phyloP scores from a whole-genome alignment of 2,888 invertebrate genomes.

The Drosophila birchii region DNA sequence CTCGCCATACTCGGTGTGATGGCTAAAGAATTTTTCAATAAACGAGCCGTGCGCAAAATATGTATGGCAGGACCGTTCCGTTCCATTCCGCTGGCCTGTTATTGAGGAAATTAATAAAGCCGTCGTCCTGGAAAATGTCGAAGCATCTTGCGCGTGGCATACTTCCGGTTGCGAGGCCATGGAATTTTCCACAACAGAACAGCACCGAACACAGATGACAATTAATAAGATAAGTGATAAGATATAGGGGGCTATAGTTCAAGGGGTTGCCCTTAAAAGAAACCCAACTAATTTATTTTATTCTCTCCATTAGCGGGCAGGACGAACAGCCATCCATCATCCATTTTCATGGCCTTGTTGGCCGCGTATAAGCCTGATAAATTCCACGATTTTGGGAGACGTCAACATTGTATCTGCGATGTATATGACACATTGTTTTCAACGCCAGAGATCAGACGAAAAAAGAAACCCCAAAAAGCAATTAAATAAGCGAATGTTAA shows the following conservation, averaged over 20 bases:
- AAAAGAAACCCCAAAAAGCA: constrained; percentile 45
- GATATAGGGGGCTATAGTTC: constrained; percentile 9
- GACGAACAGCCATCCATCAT: constrained; percentile 34
- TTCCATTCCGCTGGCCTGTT: constrained; percentile 22
- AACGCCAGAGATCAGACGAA: constrained; percentile 14
- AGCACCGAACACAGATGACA: constrained; percentile 9
- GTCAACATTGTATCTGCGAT: constrained; percentile 29
- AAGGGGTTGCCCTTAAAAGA: constrained; percentile 1
- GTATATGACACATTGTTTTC: constrained; percentile 43
- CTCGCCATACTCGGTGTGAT: constrained; percentile 37
- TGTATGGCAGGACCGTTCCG: constrained; percentile 30
- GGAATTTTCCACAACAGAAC: constrained; percentile 24
- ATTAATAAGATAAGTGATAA: constrained; percentile 25
- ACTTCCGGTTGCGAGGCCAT: constrained; percentile 33
- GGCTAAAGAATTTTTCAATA: constrained; percentile 71
- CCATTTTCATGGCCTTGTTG: constrained; percentile 5
- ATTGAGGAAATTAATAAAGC: constrained; percentile 61
- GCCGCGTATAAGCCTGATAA: constrained; percentile 61
- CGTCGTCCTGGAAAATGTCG: constrained; percentile 41
- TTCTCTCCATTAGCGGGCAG: constrained; percentile 54
- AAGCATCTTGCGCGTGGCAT: constrained; percentile 58
- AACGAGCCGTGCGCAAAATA: constrained; percentile 65
- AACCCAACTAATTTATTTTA: constrained; percentile 25
- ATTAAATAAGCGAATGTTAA: constrained; percentile 46
- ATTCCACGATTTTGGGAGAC: constrained; percentile 53